These are phyloP conservation scores for Scaptomyza flava DNA, from an alignment of 2,888 invertebrate genomes.

Conservation along the genomic window DNA sequence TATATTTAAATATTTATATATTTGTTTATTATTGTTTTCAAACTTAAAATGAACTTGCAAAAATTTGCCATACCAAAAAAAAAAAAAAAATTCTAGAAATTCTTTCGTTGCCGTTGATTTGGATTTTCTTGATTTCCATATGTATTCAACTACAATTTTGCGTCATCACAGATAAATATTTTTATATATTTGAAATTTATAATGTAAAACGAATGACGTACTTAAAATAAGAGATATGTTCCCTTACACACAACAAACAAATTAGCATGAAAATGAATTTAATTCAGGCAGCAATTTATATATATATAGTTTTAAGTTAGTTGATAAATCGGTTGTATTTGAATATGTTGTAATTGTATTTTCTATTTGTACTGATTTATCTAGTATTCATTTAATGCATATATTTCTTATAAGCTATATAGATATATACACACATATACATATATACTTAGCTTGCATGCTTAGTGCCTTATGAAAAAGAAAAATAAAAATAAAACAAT, in stretches of 20 bases:
- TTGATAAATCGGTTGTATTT: slow-evolving; percentile 45
- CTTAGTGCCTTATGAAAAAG: slow-evolving; percentile 57
- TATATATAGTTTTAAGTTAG: slow-evolving; percentile 12
- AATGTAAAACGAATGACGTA: slow-evolving; percentile 2
- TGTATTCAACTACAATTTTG: not conserved
- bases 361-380: slow-evolving; percentile 68
- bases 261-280: slow-evolving; percentile 3
- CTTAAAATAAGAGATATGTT: not conserved
- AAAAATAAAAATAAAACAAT: slow-evolving; percentile 39
- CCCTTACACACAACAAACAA: not conserved
- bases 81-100: not conserved
- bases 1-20: slow-evolving; percentile 12
- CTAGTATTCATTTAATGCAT: slow-evolving; percentile 57
- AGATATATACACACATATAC: not conserved
- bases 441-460: slow-evolving; percentile 32
- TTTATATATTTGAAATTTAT: slow-evolving; percentile 11
- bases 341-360: slow-evolving; percentile 39
- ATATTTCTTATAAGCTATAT: slow-evolving; percentile 15
- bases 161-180: slow-evolving; percentile 9
- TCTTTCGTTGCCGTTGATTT: no score
- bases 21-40: not conserved
- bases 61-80: not conserved
- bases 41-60: not conserved
- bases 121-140: not conserved
- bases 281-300: slow-evolving; percentile 13